Conservation (phyloP, 2,113 vertebrate genomes). For the Catharus minimus region DNA sequence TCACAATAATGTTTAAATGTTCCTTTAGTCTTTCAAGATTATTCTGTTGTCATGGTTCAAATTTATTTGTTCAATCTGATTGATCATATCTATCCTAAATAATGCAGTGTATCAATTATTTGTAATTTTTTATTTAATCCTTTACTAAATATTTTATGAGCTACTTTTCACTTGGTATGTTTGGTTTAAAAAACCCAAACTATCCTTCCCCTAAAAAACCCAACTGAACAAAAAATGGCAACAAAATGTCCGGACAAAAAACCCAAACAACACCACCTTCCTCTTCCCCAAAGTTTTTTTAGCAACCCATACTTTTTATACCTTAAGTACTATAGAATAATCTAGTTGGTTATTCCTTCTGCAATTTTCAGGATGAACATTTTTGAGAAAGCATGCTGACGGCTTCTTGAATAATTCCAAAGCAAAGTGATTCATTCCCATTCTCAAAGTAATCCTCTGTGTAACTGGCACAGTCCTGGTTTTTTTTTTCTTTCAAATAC, state of each 20-base stretch:
- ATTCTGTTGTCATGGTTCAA: not conserved
- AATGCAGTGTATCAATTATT: not conserved
- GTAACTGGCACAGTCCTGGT: not conserved
- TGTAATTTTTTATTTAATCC: not conserved
- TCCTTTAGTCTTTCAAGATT: not conserved
- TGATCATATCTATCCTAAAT: not conserved
- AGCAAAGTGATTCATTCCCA: not conserved
- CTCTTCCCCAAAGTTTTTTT: not conserved
- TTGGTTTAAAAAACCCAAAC: not conserved
- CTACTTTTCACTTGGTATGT: not conserved
- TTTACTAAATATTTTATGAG: not conserved
- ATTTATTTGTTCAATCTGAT: not conserved
- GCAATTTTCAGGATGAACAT: not conserved
- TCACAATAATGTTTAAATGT: not conserved
- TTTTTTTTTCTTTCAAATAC: not conserved
- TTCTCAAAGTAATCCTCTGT: not conserved
- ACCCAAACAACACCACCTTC: not conserved
- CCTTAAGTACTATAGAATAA: not conserved
- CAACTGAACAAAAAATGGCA: not conserved
- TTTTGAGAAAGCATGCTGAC: conserved; percentile 7
- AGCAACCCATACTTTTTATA: not conserved
- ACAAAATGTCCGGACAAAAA: not conserved
- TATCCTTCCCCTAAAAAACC: rapidly evolving
- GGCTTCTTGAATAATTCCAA: not conserved
- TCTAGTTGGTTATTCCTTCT: not conserved